A percentile compares a stretch with the other conserved stretches of the same genome.
Conservation (phyloP, 1,140 invertebrate species). For the Bombus turneri region DNA sequence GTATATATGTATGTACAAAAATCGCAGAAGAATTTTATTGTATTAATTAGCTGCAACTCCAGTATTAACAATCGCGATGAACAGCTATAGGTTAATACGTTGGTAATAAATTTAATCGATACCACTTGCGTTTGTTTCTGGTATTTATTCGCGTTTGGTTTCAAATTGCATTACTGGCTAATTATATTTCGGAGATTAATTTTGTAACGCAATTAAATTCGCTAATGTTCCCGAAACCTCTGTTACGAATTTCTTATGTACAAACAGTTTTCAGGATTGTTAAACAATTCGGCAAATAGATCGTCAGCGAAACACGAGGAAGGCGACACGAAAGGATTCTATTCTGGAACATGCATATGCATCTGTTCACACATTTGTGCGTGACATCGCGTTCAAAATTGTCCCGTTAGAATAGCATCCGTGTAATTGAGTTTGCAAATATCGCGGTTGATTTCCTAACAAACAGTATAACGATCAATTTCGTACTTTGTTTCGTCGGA, state of each 20-base stretch:
- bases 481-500: neutral
- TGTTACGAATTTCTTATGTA: too few relatives aligned
- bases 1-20: neutral
- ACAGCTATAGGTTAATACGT: too few relatives aligned
- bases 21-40: neutral
- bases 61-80: neutral
- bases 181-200: neutral
- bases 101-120: neutral
- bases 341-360: constrained; percentile 18
- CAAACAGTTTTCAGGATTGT: too few relatives aligned
- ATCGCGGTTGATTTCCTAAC: constrained; percentile 20
- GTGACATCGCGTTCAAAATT: constrained; percentile 40
- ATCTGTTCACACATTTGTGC: constrained; percentile 42
- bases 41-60: neutral
- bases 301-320: neutral
- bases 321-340: constrained; percentile 23
- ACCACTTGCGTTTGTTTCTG: neutral
- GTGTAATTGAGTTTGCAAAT: constrained; percentile 42
- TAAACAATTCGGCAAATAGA: too few relatives aligned
- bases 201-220: neutral
- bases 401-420: constrained; percentile 10
- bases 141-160: neutral
- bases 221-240: neutral
- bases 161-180: neutral
- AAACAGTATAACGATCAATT: constrained; percentile 32